Evolutionary conservation across 2,797 vertebrate species (phyloP).

Genomic region (Clamator glandarius): DNA sequence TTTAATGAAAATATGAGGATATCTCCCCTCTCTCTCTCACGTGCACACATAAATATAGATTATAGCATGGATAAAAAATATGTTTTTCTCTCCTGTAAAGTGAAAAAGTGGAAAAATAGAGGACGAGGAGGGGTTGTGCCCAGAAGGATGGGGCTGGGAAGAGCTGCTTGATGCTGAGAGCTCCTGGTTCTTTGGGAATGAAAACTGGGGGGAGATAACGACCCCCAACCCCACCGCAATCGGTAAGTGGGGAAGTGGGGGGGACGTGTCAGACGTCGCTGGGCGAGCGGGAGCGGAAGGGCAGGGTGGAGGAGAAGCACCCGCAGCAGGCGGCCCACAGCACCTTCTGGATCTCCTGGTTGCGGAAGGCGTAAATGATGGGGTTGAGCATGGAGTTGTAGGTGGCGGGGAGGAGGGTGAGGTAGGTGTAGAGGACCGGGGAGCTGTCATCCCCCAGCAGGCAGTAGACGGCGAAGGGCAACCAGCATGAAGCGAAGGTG

Average conservation of each 20-base stretch:
- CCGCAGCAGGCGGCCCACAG: conserved; percentile 88
- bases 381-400: conserved; percentile 94
- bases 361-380: conserved; percentile 92
- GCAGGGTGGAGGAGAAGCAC: conserved; percentile 76
- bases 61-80: conserved; percentile 51
- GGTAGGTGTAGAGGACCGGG: conserved; percentile 87
- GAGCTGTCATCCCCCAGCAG: conserved; percentile 86
- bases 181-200: not conserved
- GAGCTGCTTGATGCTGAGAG: not conserved
- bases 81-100: not conserved
- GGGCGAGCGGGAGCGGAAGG: conserved; percentile 83
- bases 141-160: not conserved
- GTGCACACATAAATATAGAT: not conserved
- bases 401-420: conserved; percentile 90
- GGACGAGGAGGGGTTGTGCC: not conserved
- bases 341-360: conserved; percentile 93
- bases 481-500: conserved; percentile 92
- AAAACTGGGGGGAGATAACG: not conserved
- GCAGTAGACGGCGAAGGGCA: conserved; percentile 92
- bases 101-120: conserved; percentile 54
- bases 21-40: not conserved
- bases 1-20: conserved; percentile 46
- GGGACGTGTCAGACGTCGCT: conserved; percentile 84
- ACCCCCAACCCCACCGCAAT: not conserved
- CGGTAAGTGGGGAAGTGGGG: not conserved